Percentiles rank a stretch among this genome's conserved stretches.
Conservation (phyloP, 2,113 vertebrate genomes). For the Phalacrocorax aristotelis region DNA sequence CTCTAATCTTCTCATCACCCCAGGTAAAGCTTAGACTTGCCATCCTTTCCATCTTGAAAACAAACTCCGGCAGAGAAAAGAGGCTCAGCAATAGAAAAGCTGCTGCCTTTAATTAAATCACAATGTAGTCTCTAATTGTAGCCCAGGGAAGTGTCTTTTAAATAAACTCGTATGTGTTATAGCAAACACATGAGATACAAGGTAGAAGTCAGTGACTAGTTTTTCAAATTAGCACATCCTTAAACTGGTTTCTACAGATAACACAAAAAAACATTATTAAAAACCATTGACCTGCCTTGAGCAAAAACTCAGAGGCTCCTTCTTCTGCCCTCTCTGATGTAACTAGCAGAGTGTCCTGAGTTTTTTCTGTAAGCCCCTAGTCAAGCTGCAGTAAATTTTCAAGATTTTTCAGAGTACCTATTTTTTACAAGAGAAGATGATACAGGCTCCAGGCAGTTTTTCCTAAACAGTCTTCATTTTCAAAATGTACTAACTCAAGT, state of each 20-base stretch:
- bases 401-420: neutral
- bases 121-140: neutral
- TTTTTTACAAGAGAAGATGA: neutral
- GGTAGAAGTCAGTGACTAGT: neutral
- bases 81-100: neutral
- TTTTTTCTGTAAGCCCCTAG: neutral
- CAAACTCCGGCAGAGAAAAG: neutral
- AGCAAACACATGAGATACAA: neutral
- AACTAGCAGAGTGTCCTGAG: neutral
- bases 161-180: neutral
- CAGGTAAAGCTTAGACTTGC: neutral
- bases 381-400: neutral
- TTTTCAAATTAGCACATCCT: neutral
- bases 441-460: neutral
- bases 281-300: neutral
- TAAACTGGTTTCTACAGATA: neutral
- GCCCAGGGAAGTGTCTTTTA: neutral
- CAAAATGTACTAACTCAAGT: neutral
- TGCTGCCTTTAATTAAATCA: conserved; percentile 19
- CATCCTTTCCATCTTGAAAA: neutral
- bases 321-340: neutral
- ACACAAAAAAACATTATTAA: neutral
- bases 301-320: neutral
- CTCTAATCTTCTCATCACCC: neutral
- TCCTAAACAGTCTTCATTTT: neutral